A percentile compares a stretch with the other conserved stretches of the same genome.
phyloP scores from a whole-genome alignment of 2,797 vertebrate genomes.

The Falco rusticolus region DNA sequence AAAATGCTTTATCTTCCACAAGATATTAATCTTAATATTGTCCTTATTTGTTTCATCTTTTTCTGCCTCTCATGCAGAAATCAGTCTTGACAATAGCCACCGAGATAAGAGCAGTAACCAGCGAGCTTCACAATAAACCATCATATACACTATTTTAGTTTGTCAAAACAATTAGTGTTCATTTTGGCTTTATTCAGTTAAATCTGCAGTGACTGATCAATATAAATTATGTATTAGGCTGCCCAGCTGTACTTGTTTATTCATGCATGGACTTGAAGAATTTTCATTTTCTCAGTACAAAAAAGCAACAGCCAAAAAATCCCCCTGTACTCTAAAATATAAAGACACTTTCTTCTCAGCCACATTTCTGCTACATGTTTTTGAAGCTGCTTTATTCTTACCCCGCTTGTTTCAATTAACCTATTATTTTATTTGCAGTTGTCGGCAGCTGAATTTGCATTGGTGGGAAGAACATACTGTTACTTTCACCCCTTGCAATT shows the following conservation, averaged over 20 bases:
- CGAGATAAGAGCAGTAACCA: slow-evolving; percentile 48
- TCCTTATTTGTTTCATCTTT: slow-evolving; percentile 32
- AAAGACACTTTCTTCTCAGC: slow-evolving; percentile 47
- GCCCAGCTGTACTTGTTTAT: slow-evolving; percentile 92
- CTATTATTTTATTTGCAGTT: slow-evolving; percentile 12
- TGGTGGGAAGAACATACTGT: neutral
- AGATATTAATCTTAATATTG: slow-evolving; percentile 56
- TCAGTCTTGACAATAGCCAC: slow-evolving; percentile 37
- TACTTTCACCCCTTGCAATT: neutral
- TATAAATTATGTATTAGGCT: slow-evolving; percentile 95
- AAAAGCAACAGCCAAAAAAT: slow-evolving; percentile 55
- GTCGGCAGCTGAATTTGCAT: neutral
- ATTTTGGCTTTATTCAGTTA: slow-evolving; percentile 82
- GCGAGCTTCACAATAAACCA: slow-evolving; percentile 64
- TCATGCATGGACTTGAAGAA: slow-evolving; percentile 88
- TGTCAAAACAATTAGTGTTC: slow-evolving; percentile 90
- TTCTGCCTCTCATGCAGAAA: slow-evolving; percentile 31
- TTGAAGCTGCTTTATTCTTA: slow-evolving; percentile 31
- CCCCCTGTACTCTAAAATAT: slow-evolving; percentile 9
- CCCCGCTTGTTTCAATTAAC: slow-evolving; percentile 1
- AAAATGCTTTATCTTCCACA: slow-evolving; percentile 4
- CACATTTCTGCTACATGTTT: neutral
- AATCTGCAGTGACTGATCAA: slow-evolving; percentile 85
- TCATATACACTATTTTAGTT: slow-evolving; percentile 77
- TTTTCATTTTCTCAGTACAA: slow-evolving; percentile 72